phyloP scores from a whole-genome alignment of 2,888 invertebrate genomes.

The Tetranychus truncatus region DNA sequence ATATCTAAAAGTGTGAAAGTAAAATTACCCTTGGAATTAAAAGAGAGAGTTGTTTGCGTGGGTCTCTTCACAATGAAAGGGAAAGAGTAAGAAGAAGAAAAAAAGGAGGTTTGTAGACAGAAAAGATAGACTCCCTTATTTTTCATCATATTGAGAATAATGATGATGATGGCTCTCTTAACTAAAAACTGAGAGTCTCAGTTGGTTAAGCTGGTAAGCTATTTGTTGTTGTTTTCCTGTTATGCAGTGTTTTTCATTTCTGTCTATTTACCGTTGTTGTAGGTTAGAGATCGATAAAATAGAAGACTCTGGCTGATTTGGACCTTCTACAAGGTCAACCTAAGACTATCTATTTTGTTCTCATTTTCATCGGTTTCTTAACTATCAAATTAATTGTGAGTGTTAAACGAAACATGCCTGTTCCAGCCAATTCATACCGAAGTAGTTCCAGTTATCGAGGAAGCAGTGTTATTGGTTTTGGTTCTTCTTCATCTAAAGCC shows the following conservation, averaged over 20 bases:
- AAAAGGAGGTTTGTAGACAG: neutral
- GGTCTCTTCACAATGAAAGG: too few species aligned
- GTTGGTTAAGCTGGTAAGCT: too few species aligned
- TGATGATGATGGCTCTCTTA: too few species aligned
- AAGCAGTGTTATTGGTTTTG: neutral
- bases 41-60: too few species aligned
- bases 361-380: neutral
- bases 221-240: too few species aligned
- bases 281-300: neutral
- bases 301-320: neutral
- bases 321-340: neutral
- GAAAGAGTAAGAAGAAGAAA: neutral
- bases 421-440: neutral
- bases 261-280: neutral
- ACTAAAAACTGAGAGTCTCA: too few species aligned
- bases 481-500: neutral
- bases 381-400: neutral
- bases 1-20: too few species aligned
- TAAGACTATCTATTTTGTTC: neutral
- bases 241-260: too few species aligned
- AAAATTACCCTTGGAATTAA: too few species aligned
- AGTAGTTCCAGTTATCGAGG: neutral
- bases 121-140: neutral
- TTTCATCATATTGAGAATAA: too few species aligned
- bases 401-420: neutral